phyloP scores from a whole-genome alignment of 2,888 invertebrate species.

The Beris morrisii region DNA sequence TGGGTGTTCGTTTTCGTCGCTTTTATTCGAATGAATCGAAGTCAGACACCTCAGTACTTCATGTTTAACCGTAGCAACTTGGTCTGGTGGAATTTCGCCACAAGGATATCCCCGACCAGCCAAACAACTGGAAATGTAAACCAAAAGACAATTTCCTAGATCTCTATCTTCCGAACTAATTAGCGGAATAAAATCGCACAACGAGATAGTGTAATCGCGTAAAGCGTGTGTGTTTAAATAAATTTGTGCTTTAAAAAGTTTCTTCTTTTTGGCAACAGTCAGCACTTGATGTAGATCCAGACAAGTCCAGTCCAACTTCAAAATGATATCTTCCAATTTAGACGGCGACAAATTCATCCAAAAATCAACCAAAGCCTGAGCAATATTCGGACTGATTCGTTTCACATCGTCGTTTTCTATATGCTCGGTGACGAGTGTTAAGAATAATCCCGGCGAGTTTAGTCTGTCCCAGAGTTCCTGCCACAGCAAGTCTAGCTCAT shows the following conservation, averaged over 20 bases:
- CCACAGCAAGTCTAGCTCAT: slow-evolving; percentile 61
- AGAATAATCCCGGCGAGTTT: slow-evolving; percentile 62
- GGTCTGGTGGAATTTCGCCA: slow-evolving; percentile 68
- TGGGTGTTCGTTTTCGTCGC: slow-evolving; percentile 63
- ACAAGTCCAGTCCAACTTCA: slow-evolving; percentile 72
- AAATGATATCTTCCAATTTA: slow-evolving; percentile 69
- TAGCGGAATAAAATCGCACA: slow-evolving; percentile 67
- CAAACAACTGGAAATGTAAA: slow-evolving; percentile 84
- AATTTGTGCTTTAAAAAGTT: slow-evolving; percentile 57
- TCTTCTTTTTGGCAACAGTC: slow-evolving; percentile 51
- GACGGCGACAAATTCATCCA: slow-evolving; percentile 64
- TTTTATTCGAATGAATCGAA: slow-evolving; percentile 67
- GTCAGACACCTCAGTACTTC: slow-evolving; percentile 72
- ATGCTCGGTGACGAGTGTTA: slow-evolving; percentile 71
- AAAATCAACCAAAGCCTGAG: slow-evolving; percentile 72
- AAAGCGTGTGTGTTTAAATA: slow-evolving; percentile 79
- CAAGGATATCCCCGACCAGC: slow-evolving; percentile 83
- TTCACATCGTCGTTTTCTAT: slow-evolving; percentile 66
- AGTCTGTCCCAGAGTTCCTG: slow-evolving; percentile 65
- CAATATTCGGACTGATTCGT: slow-evolving; percentile 67
- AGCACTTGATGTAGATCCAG: slow-evolving; percentile 74
- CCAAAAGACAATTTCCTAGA: slow-evolving; percentile 80
- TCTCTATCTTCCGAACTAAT: slow-evolving; percentile 59
- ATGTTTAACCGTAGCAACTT: slow-evolving; percentile 68
- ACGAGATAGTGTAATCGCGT: slow-evolving; percentile 71